Conservation (phyloP, 1,140 invertebrate species). For the Odontomachus brunneus region DNA sequence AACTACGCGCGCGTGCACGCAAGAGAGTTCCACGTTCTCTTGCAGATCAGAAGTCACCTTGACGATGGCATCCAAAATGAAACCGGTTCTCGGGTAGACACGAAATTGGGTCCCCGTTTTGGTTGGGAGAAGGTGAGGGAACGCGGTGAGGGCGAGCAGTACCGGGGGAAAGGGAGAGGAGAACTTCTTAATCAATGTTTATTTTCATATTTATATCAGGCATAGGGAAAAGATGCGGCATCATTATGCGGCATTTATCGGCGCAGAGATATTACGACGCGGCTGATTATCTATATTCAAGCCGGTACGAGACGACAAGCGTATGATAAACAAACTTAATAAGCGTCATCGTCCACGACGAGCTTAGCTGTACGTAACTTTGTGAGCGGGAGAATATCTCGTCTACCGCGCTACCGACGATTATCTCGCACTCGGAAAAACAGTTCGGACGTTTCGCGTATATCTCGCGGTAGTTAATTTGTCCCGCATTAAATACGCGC, state of each 20-base stretch:
- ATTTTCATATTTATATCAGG: constrained; percentile 68
- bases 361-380: constrained; percentile 2
- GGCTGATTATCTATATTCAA: constrained; percentile 36
- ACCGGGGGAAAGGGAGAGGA: no score
- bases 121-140: neutral
- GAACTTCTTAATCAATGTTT: constrained; percentile 65
- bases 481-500: constrained; percentile 11
- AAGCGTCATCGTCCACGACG: neutral
- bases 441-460: neutral
- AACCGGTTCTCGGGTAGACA: constrained; percentile 63
- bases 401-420: neutral
- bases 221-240: constrained; percentile 10
- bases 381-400: neutral
- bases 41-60: constrained; percentile 72
- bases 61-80: constrained; percentile 67
- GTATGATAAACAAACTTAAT: constrained; percentile 34
- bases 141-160: no score
- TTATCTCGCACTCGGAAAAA: neutral
- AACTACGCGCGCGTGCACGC: no score
- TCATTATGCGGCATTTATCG: constrained; percentile 42
- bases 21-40: neutral
- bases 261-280: constrained; percentile 17
- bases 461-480: constrained; percentile 25
- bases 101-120: constrained; percentile 64
- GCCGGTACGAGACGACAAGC: constrained; percentile 6